Conservation (phyloP, 2,113 vertebrate genomes). For the Carassius carassius region DNA sequence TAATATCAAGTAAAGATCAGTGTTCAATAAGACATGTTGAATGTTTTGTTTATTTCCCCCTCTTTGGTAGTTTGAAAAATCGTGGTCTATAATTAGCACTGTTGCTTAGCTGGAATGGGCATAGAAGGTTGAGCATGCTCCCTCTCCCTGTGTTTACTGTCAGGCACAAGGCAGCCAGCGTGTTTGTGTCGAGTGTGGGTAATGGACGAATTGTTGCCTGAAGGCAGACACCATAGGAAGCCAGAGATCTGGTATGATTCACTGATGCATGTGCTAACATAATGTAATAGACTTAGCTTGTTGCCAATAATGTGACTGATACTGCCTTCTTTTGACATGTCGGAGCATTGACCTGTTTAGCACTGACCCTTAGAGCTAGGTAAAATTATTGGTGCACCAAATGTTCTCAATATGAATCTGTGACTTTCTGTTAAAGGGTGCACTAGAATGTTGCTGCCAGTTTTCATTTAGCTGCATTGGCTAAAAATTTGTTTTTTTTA, state of each 20-base stretch:
- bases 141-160: conserved; percentile 39
- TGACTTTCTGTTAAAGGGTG: neutral
- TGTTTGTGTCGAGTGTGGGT: conserved; percentile 35
- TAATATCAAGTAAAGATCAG: neutral
- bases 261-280: conserved; percentile 50
- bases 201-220: conserved; percentile 49
- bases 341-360: conserved; percentile 17
- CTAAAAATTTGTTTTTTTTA: conserved; percentile 13
- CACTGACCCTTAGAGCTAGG: conserved; percentile 1
- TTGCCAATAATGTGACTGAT: conserved; percentile 31
- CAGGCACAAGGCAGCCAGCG: conserved; percentile 8
- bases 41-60: conserved; percentile 5
- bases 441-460: conserved; percentile 3
- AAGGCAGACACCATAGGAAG: conserved; percentile 46
- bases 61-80: conserved; percentile 57
- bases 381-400: neutral
- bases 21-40: conserved; percentile 25
- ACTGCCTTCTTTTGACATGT: neutral
- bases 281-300: neutral
- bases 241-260: conserved; percentile 51
- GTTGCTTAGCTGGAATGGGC: conserved; percentile 64
- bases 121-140: conserved; percentile 56
- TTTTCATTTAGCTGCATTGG: neutral
- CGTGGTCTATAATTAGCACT: conserved; percentile 74
- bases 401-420: neutral